Evolutionary conservation across 2,113 vertebrate species (phyloP), one percentile per base, ranked within the genome.

Genomic region (Prolemur simus): DNA sequence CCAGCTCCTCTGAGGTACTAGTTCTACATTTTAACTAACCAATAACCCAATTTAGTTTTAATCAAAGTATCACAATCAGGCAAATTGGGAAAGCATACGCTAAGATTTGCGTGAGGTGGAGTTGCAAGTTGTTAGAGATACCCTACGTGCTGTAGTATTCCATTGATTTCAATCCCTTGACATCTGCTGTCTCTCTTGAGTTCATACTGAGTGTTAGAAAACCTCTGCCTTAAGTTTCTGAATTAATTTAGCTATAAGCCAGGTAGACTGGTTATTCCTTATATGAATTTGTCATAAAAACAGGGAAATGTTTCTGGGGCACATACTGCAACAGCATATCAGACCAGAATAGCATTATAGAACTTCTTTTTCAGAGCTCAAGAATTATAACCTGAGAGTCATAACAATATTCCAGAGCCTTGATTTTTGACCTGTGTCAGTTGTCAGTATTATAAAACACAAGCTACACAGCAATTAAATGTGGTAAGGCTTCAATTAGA

Each of bases 1-100:
- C 71, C 14, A 12, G 0, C 42, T 74, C 32, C 15, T 84, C 25
- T 71, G 42, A 91, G 49, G n/a, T 45, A 64, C 66, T n/a, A 20
- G 69, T 8, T 80, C 69, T 96, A 77, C 45, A 60, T 89, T 60
- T 84, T 81, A 82, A 92, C 11, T 91, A 66, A 71, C 8, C 93
- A 34, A 93, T 89, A 49, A 83, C 56, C 83, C 63, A 84, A 69
- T 97, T 98, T 97, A 92, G 69, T 88, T 91, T 63, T 13, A 8
- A 97, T 80, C 37, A 78, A 74, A 97, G 42, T 60, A 77, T 83
- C 74, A 49, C 0, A 84, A 45, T 84, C 8, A 0, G 52, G 74
- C 87, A 97, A 95, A 95, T 11, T 92, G n/a, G 95, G 52, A 25
- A 96, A 96, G 68, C 10, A 34, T 47, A 94, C 54, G 27, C 6